Base-by-base conservation (phyloP, 2,888 invertebrate species). In the Hirtodrosophila alboralis region DNA sequence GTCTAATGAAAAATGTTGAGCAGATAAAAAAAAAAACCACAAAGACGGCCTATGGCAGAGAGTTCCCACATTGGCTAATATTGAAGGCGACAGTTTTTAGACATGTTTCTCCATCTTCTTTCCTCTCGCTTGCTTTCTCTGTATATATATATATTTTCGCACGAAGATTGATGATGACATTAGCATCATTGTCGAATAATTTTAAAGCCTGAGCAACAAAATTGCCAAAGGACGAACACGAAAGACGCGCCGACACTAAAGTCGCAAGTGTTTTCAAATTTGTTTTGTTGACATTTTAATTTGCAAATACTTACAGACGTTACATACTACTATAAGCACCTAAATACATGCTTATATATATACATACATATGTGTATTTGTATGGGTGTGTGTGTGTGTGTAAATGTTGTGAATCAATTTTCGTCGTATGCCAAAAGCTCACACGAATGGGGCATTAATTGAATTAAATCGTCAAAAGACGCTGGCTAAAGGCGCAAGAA, bases 111-210 rank as follows among this genome's bases (percentile, higher is more conserved):
- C n/a, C 40, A 7, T 13, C 23, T 37, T 26, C 14, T 26, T 10
- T 23, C 12, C 23, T 23, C 36, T 41, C 59, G 31, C 14, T 53
- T 34, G 18, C 49, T 49, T 14, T 36, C 33, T 49, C 48, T 43
- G 33, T 56, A 31, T 56, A 53, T 52, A 41, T 69, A 53, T 56
- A 69, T 65, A 62, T 64, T 66, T 84, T 63, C 48, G 66, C 79
- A 76, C 67, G 78, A 88, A 88, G 88, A 88, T 88, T 89, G 88
- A 88, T 88, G 88, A 89, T 88, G 88, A 89, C 89, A 89, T 88
- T 89, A 89, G 88, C 89, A 89, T 87, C 89, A 87, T 88, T 89
- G 87, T 85, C 84, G 65, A 75, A 71, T 23, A 56, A 58, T 73
- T 85, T 80, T 74, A 65, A 72, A 64, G 63, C 61, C 61, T 34